Percentiles rank a stretch among this genome's conserved stretches.
These are phyloP conservation scores for Nyctereutes procyonoides DNA, from an alignment of 2,113 vertebrate genomes.

Conservation along the genomic window DNA sequence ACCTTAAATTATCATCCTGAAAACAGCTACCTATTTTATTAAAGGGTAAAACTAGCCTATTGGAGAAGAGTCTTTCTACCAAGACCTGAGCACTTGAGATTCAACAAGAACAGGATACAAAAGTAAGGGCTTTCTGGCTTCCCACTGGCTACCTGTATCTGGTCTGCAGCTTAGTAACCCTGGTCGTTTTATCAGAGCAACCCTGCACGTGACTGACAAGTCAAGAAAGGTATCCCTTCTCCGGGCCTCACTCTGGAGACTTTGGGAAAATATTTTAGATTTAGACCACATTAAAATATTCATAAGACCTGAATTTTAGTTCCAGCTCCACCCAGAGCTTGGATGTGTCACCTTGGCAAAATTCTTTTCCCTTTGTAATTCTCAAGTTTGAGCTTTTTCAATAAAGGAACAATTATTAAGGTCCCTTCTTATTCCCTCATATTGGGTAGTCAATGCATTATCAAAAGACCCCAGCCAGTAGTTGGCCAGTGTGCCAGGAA, in stretches of 20 bases:
- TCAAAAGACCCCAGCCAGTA: background rate
- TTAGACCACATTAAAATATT: background rate
- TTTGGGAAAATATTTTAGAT: background rate
- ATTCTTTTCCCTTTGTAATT: background rate
- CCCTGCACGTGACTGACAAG: background rate
- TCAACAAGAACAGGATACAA: background rate
- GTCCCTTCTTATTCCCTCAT: background rate
- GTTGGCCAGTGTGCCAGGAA: background rate
- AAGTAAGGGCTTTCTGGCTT: background rate
- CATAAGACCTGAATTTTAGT: background rate
- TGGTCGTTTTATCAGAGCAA: background rate
- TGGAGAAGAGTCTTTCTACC: background rate
- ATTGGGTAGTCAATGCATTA: background rate
- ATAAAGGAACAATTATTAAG: background rate
- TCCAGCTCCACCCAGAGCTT: background rate
- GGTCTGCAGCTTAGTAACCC: background rate
- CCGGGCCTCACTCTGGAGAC: background rate
- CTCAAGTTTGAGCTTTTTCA: background rate
- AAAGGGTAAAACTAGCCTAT: background rate
- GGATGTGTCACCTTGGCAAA: background rate
- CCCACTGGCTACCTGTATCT: background rate
- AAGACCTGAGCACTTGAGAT: background rate
- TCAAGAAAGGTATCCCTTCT: background rate
- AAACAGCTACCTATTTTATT: background rate
- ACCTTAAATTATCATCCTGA: background rate